A percentile compares a stretch with the other conserved stretches of the same genome.
Evolutionary conservation across 2,113 vertebrate species (phyloP).

Genomic region (Erythrocercus mccallii): DNA sequence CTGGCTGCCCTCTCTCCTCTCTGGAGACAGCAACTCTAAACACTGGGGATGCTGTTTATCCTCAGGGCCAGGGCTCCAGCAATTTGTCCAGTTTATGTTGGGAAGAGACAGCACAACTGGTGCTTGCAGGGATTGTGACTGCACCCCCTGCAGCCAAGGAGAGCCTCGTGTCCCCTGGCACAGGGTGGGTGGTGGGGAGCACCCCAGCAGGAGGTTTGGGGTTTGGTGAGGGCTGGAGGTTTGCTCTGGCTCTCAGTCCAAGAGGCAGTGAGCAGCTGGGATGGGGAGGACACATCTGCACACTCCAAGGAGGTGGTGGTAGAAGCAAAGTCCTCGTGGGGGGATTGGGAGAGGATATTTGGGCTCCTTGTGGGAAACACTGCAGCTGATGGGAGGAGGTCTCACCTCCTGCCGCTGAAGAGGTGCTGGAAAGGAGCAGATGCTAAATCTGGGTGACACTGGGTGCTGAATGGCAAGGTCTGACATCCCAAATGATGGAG

Average conservation of each 20-base stretch:
- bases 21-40: background rate
- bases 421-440: background rate
- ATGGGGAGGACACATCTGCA: background rate
- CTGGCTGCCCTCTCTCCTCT: background rate
- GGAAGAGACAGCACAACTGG: background rate
- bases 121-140: background rate
- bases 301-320: background rate
- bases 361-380: background rate
- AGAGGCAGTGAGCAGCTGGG: background rate
- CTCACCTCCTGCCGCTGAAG: background rate
- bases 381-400: background rate
- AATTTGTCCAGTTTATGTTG: background rate
- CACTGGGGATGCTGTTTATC: conserved; percentile 1
- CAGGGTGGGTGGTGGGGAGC: background rate
- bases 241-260: background rate
- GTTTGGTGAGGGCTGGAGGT: background rate
- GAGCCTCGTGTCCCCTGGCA: rapidly evolving
- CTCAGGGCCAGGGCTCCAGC: background rate
- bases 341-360: background rate
- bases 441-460: background rate
- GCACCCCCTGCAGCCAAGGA: background rate
- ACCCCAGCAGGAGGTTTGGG: background rate
- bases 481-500: background rate
- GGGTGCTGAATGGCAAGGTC: background rate
- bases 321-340: rapidly evolving